phyloP scores from a whole-genome alignment of 2,797 vertebrate genomes.

The Scleropages formosus region DNA sequence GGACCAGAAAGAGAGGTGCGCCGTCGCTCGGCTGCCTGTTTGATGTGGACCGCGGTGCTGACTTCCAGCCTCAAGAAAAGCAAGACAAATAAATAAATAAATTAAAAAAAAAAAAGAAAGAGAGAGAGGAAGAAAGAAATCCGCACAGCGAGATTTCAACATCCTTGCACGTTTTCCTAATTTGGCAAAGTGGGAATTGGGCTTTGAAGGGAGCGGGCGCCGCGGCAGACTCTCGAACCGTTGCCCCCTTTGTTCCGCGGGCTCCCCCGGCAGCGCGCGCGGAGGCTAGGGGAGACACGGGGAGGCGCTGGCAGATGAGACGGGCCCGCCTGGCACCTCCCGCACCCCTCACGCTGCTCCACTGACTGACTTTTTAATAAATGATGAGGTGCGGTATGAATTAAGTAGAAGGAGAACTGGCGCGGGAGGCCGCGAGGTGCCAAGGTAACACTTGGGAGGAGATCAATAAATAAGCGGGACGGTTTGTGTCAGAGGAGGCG shows the following conservation, averaged over 20 bases:
- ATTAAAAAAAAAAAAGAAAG: no score
- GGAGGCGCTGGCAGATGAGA: constrained; percentile 61
- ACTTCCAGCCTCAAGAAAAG: constrained; percentile 35
- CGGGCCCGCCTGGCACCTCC: constrained; percentile 64
- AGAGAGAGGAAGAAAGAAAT: constrained; percentile 42
- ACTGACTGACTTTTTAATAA: constrained; percentile 83
- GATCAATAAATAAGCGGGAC: constrained; percentile 74
- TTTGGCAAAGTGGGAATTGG: constrained; percentile 45
- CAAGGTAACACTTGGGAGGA: constrained; percentile 66
- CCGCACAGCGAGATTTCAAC: constrained; percentile 41
- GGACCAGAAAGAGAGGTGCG: constrained; percentile 2
- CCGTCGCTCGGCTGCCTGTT: neutral
- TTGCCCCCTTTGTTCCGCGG: constrained; percentile 52
- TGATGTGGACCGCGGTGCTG: constrained; percentile 2
- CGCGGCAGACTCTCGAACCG: constrained; percentile 38
- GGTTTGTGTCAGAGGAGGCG: constrained; percentile 36
- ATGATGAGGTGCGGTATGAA: constrained; percentile 76
- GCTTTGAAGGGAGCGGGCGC: constrained; percentile 46
- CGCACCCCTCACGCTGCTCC: constrained; percentile 59
- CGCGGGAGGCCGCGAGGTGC: constrained; percentile 63
- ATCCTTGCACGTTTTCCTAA: constrained; percentile 42
- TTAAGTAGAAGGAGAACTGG: constrained; percentile 71
- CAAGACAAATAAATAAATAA: neutral
- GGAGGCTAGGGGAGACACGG: no score
- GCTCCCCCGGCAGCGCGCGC: constrained; percentile 37